phyloP scores from a whole-genome alignment of 35 echinoderm and acorn worm genomes.

The Apostichopus californicus region DNA sequence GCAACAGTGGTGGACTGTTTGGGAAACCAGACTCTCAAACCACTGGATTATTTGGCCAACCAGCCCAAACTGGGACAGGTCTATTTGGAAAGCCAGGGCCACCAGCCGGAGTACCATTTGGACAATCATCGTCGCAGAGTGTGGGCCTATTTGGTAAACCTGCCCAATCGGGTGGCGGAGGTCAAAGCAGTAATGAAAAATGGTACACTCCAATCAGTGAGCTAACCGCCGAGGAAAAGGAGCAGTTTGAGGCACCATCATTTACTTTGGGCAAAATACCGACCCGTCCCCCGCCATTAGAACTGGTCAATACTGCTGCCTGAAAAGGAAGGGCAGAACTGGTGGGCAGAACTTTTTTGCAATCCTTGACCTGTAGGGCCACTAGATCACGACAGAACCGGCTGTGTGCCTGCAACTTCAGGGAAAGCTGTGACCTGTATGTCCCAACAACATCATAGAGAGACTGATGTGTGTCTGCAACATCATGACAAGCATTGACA shows the following conservation, averaged over 20 bases:
- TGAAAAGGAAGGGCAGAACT: too few species aligned
- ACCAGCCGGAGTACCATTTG: conserved; percentile 21
- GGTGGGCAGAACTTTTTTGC: too few species aligned
- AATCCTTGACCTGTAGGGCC: too few species aligned
- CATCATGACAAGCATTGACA: too few species aligned
- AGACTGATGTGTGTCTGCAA: neutral
- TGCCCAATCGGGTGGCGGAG: neutral
- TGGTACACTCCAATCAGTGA: conserved; percentile 58
- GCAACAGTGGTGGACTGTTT: conserved; percentile 38
- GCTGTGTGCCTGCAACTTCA: neutral
- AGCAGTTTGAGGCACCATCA: conserved; percentile 74
- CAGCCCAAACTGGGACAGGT: conserved; percentile 33
- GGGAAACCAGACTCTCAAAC: conserved; percentile 1
- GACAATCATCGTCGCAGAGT: neutral
- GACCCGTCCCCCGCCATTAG: conserved; percentile 79
- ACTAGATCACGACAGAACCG: neutral
- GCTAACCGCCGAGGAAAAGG: conserved; percentile 81
- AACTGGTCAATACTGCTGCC: conserved; percentile 44
- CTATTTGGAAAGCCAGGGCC: conserved; percentile 62
- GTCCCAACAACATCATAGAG: neutral
- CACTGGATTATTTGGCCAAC: conserved; percentile 32
- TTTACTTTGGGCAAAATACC: conserved; percentile 89
- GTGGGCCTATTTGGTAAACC: conserved; percentile 72
- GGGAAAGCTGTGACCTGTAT: neutral
- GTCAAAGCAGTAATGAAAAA: neutral